phyloP scores from a whole-genome alignment of 2,113 vertebrate genomes.

The Platysternon megacephalum region DNA sequence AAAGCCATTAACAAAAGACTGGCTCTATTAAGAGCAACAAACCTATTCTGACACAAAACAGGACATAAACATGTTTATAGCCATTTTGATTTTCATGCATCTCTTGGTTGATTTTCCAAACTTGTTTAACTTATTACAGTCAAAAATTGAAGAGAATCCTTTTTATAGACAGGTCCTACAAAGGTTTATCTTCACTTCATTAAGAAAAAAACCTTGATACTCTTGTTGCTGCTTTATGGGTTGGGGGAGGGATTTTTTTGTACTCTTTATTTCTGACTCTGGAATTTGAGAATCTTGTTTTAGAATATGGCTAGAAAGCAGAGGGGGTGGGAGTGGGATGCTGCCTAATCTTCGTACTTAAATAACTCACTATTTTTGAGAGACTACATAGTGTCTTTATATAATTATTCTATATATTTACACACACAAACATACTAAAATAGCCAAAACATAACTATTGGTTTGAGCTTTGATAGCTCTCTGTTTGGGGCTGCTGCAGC shows the following conservation, averaged over 20 bases:
- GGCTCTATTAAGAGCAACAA: conserved; percentile 31
- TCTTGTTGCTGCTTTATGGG: neutral
- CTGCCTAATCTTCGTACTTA: neutral
- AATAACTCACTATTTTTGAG: fast-evolving
- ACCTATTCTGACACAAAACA: conserved; percentile 33
- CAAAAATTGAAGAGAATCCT: neutral
- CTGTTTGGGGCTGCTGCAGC: neutral
- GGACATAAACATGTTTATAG: neutral
- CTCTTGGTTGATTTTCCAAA: neutral
- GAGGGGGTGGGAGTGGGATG: neutral
- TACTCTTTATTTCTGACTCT: neutral
- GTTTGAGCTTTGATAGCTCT: neutral
- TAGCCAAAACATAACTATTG: neutral
- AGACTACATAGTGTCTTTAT: neutral
- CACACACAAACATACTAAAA: fast-evolving
- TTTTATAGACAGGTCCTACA: neutral
- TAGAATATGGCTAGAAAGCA: neutral
- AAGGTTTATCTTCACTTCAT: fast-evolving
- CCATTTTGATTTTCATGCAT: neutral
- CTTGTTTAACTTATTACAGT: conserved; percentile 49
- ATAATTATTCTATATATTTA: fast-evolving
- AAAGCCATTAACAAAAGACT: conserved; percentile 39
- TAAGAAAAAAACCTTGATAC: neutral
- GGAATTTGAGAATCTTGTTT: neutral
- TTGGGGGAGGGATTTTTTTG: neutral